A percentile compares a stretch with the other conserved stretches of the same genome.
Conservation (phyloP, 2,888 invertebrate genomes). For the Tetranychus truncatus region DNA sequence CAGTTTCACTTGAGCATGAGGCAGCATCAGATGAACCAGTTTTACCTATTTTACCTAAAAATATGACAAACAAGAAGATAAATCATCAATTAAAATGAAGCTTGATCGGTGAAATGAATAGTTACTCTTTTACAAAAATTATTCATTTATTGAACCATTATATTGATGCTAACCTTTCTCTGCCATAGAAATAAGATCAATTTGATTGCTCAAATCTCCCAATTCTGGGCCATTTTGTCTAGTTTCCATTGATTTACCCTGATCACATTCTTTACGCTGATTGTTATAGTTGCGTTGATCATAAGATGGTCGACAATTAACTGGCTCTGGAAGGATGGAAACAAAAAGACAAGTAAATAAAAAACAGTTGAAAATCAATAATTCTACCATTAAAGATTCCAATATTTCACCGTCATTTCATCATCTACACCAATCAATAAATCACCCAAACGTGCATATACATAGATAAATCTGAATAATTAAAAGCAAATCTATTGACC, state of each 20-base stretch:
- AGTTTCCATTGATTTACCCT: not conserved
- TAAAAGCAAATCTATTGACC: not conserved
- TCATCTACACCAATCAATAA: not conserved
- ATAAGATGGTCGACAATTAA: not conserved
- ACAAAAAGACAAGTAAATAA: not conserved
- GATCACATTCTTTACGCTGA: not conserved
- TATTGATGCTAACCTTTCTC: constrained; percentile 3
- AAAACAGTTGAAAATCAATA: not conserved
- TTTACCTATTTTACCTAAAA: constrained; percentile 8
- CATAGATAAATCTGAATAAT: constrained; percentile 2
- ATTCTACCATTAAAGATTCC: not conserved
- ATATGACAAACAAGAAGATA: not conserved
- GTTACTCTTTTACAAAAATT: not conserved
- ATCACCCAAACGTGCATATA: not conserved
- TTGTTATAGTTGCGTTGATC: not conserved
- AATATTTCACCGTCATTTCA: not conserved
- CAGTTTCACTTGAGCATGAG: constrained; percentile 5
- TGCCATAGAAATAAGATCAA: constrained; percentile 9
- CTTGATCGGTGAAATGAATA: not conserved
- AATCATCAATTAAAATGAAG: not conserved
- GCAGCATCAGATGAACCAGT: not conserved
- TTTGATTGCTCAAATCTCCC: not conserved
- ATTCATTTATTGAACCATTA: too few species aligned
- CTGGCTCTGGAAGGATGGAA: not conserved
- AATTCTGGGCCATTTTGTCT: not conserved